These are phyloP conservation scores for Prionailurus viverrinus DNA, from an alignment of 2,113 vertebrate genomes.

Conservation along the genomic window DNA sequence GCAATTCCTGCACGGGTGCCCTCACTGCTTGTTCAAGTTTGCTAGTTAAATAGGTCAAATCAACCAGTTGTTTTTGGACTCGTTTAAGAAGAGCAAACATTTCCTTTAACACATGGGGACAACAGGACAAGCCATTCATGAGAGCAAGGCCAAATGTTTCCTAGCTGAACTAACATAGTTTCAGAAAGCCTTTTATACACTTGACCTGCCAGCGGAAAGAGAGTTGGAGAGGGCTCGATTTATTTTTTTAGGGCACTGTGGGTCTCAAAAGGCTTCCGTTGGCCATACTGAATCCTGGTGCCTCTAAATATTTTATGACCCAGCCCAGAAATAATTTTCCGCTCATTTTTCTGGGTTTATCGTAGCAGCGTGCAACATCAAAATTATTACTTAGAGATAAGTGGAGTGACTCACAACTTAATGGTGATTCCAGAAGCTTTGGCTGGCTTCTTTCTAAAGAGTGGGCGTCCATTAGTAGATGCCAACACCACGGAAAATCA, in stretches of 20 bases:
- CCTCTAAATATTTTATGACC: background rate
- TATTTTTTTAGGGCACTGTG: background rate
- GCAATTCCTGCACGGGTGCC: background rate
- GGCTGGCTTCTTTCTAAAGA: background rate
- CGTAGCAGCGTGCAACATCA: background rate
- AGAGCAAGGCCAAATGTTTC: background rate
- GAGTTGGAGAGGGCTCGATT: background rate
- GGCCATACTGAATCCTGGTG: background rate
- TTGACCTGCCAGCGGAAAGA: background rate
- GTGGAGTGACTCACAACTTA: background rate
- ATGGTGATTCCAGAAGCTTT: background rate
- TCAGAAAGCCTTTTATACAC: background rate
- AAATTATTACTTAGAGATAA: background rate
- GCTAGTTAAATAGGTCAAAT: background rate
- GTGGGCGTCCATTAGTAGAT: background rate
- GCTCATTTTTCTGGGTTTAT: background rate
- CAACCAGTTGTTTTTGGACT: background rate
- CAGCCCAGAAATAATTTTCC: background rate
- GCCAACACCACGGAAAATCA: background rate
- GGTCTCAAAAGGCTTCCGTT: background rate
- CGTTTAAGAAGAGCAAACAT: background rate
- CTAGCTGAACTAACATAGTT: background rate
- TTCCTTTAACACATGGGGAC: constrained; percentile 1
- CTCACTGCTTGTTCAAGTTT: background rate
- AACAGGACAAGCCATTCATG: background rate